Evolutionary conservation across 2,888 invertebrate genomes (phyloP).

Genomic region (Cosmopolites sordidus): DNA sequence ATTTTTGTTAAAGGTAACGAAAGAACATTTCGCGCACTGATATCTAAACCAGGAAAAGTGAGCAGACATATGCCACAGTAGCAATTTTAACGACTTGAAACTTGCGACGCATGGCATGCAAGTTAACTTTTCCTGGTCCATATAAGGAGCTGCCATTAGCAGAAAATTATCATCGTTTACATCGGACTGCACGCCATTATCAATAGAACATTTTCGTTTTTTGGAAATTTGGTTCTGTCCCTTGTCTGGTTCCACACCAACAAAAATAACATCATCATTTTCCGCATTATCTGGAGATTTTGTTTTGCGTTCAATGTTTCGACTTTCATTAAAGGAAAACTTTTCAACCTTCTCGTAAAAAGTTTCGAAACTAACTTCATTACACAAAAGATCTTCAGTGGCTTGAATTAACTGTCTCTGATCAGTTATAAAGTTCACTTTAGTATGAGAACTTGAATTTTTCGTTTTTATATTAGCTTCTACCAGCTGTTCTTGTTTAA

Average conservation of each 20-base stretch:
- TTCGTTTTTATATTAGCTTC: no score
- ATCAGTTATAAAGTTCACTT: no score
- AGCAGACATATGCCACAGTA: constrained; percentile 60
- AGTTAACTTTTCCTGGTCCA: constrained; percentile 47
- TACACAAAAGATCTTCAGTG: constrained; percentile 10
- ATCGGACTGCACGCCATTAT: not conserved
- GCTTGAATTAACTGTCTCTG: not conserved
- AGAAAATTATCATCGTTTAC: not conserved
- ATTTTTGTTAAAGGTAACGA: constrained; percentile 61
- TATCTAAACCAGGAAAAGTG: constrained; percentile 72
- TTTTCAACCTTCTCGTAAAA: constrained; percentile 12
- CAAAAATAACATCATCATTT: constrained; percentile 17
- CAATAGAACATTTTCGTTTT: not conserved
- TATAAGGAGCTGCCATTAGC: constrained; percentile 37
- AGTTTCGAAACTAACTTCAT: constrained; percentile 14
- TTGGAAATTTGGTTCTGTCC: not conserved
- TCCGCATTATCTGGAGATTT: constrained; percentile 1
- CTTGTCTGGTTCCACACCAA: constrained; percentile 2
- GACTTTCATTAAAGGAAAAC: no score
- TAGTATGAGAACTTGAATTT: no score
- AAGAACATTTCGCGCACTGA: constrained; percentile 71
- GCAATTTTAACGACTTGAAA: constrained; percentile 51
- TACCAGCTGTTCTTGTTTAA: no score
- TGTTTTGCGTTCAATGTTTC: constrained; percentile 1
- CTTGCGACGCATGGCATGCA: constrained; percentile 55